Base-by-base conservation (phyloP, 2,888 invertebrate genomes). In the Caenorhabditis sp. region DNA sequence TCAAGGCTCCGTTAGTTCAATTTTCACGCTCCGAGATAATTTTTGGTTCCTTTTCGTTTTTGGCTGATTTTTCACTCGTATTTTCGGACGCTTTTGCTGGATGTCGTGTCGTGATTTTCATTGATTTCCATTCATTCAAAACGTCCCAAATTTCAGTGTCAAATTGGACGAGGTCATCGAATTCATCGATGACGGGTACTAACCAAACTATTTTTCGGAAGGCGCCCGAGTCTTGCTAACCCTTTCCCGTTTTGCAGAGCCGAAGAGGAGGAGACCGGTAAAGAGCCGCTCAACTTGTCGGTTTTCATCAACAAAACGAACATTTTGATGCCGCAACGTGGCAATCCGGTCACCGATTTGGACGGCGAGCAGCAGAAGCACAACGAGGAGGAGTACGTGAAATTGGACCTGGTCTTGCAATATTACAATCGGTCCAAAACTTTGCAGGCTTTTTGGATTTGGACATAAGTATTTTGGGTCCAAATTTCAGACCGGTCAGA, bases 121-220 rank as follows among this genome's bases (percentile, higher is more conserved):
- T 9, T 9, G 35, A 35, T 35, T 35, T 35, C 30, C 35, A 13
- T 13, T 35, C 37, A 46, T 46, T 55, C 37, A 39, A 37, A 71
- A 43, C 62, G 39, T 45, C 39, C 45, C 27, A 24, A 58, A 52
- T 63, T 72, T 53, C 71, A 73, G 73, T 35, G 73, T 73, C 58
- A 55, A 63, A 27, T 73, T 63, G 58, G 73, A 73, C 45, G 58
- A 62, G 30, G 59, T 58, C 32, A 15, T 52, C 50, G 59, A 73
- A 26, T 73, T 63, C 58, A 73, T 73, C 58, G 73, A 73, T 65
- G 63, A 63, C 32, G 62, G 61, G 56, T 62, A 56, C 62, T 72
- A 62, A 62, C 53, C n/a, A n/a, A n/a, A n/a, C n/a, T n/a, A n/a
- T n/a, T n/a, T n/a, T n/a, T n/a, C n/a, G n/a, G n/a, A n/a, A n/a